A percentile compares a stretch with the other conserved stretches of the same genome.
phyloP scores from a whole-genome alignment of 2,888 invertebrate genomes.

The Zygaena filipendulae region DNA sequence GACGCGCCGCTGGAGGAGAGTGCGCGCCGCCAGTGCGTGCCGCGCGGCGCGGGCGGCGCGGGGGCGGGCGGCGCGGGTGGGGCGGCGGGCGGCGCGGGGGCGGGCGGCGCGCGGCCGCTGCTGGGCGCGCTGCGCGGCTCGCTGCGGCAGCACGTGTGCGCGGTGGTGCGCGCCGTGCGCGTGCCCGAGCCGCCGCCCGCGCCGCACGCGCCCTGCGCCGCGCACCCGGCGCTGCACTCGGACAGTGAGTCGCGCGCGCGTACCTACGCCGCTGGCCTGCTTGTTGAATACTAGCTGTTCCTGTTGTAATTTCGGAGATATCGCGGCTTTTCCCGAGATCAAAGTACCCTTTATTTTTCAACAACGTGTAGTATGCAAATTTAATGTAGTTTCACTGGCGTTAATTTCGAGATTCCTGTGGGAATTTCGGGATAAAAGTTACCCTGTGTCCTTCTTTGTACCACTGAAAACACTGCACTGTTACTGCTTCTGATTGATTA shows the following conservation, averaged over 20 bases:
- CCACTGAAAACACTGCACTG: too few relatives aligned
- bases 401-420: too few relatives aligned
- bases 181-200: slow-evolving; percentile 31
- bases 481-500: too few relatives aligned
- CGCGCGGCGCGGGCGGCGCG: slow-evolving; percentile 19
- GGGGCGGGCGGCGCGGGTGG: slow-evolving; percentile 13
- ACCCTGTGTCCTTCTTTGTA: too few relatives aligned
- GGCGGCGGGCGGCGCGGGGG: slow-evolving; percentile 24
- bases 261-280: too few relatives aligned
- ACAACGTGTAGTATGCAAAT: too few relatives aligned
- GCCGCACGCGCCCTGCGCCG: slow-evolving; percentile 24
- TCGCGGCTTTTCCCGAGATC: too few relatives aligned
- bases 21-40: slow-evolving; percentile 31
- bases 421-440: too few relatives aligned
- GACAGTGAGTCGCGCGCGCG: slow-evolving; percentile 64
- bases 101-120: slow-evolving; percentile 32
- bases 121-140: slow-evolving; percentile 76
- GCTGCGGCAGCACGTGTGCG: slow-evolving; percentile 80
- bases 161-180: slow-evolving; percentile 67
- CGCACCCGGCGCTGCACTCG: slow-evolving; percentile 46
- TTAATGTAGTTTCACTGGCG: too few relatives aligned
- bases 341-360: too few relatives aligned
- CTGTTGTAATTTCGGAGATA: too few relatives aligned
- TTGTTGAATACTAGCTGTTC: too few relatives aligned
- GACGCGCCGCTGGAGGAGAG: slow-evolving; percentile 21